Percentiles rank a stretch among this genome's conserved stretches.
Evolutionary conservation across 2,113 vertebrate species (phyloP).

Genomic region (Cyprinodon variegatus): DNA sequence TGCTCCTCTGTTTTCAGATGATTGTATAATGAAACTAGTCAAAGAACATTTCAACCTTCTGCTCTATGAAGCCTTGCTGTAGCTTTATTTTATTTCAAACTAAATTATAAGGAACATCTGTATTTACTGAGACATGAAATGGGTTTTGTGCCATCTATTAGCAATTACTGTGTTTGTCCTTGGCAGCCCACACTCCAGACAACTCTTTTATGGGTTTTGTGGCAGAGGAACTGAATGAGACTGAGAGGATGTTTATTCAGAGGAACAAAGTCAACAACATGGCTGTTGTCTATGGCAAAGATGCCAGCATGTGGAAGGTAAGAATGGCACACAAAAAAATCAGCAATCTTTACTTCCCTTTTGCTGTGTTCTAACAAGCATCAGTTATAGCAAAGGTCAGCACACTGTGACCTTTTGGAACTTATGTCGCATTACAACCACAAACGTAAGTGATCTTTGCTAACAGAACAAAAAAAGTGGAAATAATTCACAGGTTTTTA

Average conservation of each 20-base stretch:
- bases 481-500: too few relatives aligned
- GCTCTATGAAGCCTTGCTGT: not conserved
- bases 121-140: slow-evolving; percentile 27
- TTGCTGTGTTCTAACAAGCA: not conserved
- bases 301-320: slow-evolving; percentile 98
- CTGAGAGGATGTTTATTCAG: slow-evolving; percentile 85
- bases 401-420: not conserved
- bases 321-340: slow-evolving; percentile 17
- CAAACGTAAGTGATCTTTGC: too few relatives aligned
- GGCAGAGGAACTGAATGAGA: slow-evolving; percentile 92
- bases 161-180: slow-evolving; percentile 45
- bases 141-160: slow-evolving; percentile 13
- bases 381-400: not conserved
- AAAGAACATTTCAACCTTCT: not conserved
- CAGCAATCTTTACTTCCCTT: not conserved
- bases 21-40: not conserved
- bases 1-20: not conserved
- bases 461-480: too few relatives aligned
- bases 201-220: slow-evolving; percentile 99
- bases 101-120: slow-evolving; percentile 1
- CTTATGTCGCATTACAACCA: not conserved
- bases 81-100: slow-evolving; percentile 7
- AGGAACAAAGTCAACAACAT: slow-evolving; percentile 90
- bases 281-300: slow-evolving; percentile 96
- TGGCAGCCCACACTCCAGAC: slow-evolving; percentile 94